Percentiles rank a stretch among this genome's conserved stretches.
These are phyloP conservation scores for Iguana delicatissima DNA, from an alignment of 2,797 vertebrate genomes.

Conservation along the genomic window DNA sequence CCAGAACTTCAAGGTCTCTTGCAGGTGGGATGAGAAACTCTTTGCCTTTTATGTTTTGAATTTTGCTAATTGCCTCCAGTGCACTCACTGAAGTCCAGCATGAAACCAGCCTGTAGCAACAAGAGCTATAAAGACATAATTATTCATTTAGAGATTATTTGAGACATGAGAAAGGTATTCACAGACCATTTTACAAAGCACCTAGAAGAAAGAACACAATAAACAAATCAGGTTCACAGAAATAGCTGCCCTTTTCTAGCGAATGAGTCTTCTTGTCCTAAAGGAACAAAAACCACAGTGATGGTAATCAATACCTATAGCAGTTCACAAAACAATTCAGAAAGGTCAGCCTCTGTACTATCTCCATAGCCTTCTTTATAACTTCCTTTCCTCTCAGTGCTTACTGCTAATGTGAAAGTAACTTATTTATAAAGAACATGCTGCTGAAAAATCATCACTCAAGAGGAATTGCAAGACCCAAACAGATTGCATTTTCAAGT, in stretches of 20 bases:
- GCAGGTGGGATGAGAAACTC: too few species aligned
- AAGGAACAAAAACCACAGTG: conserved; percentile 21
- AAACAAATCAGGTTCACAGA: background rate
- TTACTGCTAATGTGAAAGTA: conserved; percentile 80
- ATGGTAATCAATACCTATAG: conserved; percentile 42
- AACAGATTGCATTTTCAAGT: conserved; percentile 66
- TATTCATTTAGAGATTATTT: background rate
- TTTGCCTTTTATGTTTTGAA: too few species aligned
- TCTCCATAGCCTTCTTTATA: conserved; percentile 28
- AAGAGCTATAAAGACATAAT: conserved; percentile 22
- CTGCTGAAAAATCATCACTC: conserved; percentile 82
- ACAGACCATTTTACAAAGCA: background rate
- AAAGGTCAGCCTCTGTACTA: conserved; percentile 51
- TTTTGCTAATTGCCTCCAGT: too few species aligned
- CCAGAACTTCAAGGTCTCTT: background rate
- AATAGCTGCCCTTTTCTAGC: background rate
- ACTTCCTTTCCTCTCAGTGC: conserved; percentile 64
- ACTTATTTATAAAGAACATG: conserved; percentile 83
- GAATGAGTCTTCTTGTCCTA: background rate
- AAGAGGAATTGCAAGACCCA: conserved; percentile 71
- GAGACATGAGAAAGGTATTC: conserved; percentile 6
- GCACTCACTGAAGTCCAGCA: background rate
- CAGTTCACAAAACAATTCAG: conserved; percentile 31
- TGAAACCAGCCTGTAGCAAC: background rate
- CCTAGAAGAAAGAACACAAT: background rate